Percentiles rank a stretch among this genome's conserved stretches.
Evolutionary conservation across 2,888 invertebrate genomes (phyloP).

Genomic region (Orthosia incerta): DNA sequence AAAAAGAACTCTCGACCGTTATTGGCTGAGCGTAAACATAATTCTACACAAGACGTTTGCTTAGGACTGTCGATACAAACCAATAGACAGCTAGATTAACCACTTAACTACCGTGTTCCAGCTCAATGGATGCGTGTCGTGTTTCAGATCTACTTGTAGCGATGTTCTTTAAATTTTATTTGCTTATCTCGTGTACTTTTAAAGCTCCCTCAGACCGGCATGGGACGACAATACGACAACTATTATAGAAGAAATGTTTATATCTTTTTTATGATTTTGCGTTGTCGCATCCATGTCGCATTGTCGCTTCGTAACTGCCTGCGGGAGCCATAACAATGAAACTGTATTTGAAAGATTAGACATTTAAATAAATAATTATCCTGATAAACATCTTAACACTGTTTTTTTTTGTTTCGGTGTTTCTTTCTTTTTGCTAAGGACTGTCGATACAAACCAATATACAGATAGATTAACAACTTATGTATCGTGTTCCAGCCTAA

Average conservation of each 20-base stretch:
- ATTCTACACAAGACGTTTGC: conserved; percentile 80
- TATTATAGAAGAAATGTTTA: no score
- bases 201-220: no score
- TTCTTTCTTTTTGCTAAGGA: conserved; percentile 81
- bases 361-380: no score
- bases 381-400: no score
- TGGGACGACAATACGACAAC: no score
- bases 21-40: conserved; percentile 82
- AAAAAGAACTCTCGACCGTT: conserved; percentile 78
- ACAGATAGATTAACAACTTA: conserved; percentile 83
- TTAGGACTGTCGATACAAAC: conserved; percentile 82
- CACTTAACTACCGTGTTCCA: conserved; percentile 76
- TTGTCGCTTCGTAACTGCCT: no score
- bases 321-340: no score
- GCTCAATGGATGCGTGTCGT: conserved; percentile 70
- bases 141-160: conserved; percentile 60
- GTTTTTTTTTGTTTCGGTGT: no score
- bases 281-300: no score
- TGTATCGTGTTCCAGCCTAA: conserved; percentile 74
- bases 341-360: no score
- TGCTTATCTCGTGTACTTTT: no score
- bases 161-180: conserved; percentile 11
- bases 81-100: conserved; percentile 83
- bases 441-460: conserved; percentile 77
- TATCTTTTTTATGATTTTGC: no score